Evolutionary conservation across 2,797 vertebrate genomes (phyloP).

Genomic region (Limnodromus scolopaceus): DNA sequence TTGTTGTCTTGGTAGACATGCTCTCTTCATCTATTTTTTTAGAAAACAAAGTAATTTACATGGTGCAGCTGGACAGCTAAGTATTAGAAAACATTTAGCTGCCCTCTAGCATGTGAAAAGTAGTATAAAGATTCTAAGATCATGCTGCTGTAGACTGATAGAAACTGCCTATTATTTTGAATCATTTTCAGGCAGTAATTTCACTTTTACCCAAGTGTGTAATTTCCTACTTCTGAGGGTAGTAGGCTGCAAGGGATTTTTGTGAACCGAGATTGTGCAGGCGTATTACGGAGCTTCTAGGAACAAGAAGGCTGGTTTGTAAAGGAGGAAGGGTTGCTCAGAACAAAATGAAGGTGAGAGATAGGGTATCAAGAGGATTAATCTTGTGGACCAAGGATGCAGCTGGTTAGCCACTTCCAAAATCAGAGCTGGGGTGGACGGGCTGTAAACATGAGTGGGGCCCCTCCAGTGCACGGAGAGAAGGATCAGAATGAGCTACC

Average conservation of each 20-base stretch:
- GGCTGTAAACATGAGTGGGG: background rate
- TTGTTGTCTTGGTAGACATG: background rate
- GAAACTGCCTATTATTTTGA: background rate
- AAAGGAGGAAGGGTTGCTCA: background rate
- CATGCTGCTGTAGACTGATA: background rate
- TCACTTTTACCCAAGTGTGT: background rate
- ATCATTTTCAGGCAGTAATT: background rate
- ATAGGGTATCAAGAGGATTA: background rate
- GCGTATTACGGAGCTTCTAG: background rate
- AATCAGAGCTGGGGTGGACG: background rate
- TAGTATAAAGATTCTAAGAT: background rate
- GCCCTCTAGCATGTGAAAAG: background rate
- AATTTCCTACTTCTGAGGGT: background rate
- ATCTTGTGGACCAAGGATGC: background rate
- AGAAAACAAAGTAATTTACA: background rate
- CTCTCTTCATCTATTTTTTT: background rate
- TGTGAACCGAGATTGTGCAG: background rate
- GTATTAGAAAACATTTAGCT: background rate
- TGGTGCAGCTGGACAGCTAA: background rate
- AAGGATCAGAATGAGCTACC: background rate
- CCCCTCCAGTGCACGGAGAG: background rate
- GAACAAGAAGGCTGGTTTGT: background rate
- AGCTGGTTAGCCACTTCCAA: background rate
- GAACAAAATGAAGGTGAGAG: background rate
- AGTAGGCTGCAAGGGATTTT: background rate